Evolutionary conservation across 1,140 invertebrate species (phyloP).

Genomic region (Paraescarpia echinospica): DNA sequence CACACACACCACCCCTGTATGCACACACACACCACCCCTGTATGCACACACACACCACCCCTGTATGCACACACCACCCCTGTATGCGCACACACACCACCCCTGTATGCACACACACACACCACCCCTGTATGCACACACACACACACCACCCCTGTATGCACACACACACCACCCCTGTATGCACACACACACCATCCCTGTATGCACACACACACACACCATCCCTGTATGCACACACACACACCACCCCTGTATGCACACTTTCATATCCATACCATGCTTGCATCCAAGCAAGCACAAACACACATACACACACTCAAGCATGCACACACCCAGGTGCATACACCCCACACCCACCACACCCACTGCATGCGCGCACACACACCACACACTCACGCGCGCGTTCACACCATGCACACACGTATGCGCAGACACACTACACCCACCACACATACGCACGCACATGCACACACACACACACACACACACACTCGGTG

Average conservation of each 20-base stretch:
- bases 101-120: too few species aligned
- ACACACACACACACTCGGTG: background rate
- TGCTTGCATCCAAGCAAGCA: background rate
- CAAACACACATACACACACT: background rate
- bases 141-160: background rate
- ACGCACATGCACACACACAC: background rate
- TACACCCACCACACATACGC: background rate
- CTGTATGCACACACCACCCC: background rate
- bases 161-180: too few species aligned
- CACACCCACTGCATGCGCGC: background rate
- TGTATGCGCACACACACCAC: too few species aligned
- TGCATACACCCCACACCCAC: too few species aligned
- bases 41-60: too few species aligned
- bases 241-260: too few species aligned
- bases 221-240: too few species aligned
- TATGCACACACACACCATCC: too few species aligned
- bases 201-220: background rate
- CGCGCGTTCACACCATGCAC: background rate
- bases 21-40: too few species aligned
- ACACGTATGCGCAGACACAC: conserved; percentile 3
- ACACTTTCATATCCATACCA: too few species aligned
- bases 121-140: background rate
- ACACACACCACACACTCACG: background rate
- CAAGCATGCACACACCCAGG: background rate
- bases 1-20: background rate